Evolutionary conservation across 1,140 invertebrate genomes (phyloP), one percentile per base, ranked within the genome.

Genomic region (Amyelois transitella): DNA sequence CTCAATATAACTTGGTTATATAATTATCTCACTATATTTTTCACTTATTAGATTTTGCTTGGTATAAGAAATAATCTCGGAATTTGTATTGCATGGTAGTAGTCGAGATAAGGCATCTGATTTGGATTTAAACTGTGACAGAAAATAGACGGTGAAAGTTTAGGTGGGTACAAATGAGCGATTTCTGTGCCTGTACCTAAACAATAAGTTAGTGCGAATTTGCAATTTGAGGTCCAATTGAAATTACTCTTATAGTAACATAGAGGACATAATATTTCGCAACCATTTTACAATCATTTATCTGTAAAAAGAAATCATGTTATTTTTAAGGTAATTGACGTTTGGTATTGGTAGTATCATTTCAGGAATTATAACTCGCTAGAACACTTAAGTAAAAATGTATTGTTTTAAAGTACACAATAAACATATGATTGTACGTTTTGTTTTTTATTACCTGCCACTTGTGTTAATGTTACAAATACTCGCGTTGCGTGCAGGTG

Each of bases 171-270:
- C n/a, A 52, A 18, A 53, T 24, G 51, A 51, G 43, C 32, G 58
- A 7, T 24, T 62, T 14, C 32, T 38, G n/a, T 69, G 72, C 69
- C 76, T 75, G 61, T 60, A 64, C 59, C 53, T 69, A 59, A 72
- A 51, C 66, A 48, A 68, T 78, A 75, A 75, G 70, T 81, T 81
- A 86, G 77, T 75, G 77, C 70, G 76, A 86, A 82, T 75, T 75
- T 83, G 71, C 81, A 53, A 83, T 83, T 76, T 61, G 84, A 82
- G 84, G 84, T 87, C 84, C 84, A 87, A 87, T 84, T 80, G 75
- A 76, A 79, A 75, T 75, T 75, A 81, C 81, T 80, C 43, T 70
- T 59, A 56, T 84, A 82, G 72, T 70, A 69, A 69, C 76, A 58
- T 64, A 70, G 72, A 68, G 64, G 67, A 71, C 64, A 67, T 54